Conservation (phyloP, 2,888 invertebrate species). For the Abrostola tripartita region DNA sequence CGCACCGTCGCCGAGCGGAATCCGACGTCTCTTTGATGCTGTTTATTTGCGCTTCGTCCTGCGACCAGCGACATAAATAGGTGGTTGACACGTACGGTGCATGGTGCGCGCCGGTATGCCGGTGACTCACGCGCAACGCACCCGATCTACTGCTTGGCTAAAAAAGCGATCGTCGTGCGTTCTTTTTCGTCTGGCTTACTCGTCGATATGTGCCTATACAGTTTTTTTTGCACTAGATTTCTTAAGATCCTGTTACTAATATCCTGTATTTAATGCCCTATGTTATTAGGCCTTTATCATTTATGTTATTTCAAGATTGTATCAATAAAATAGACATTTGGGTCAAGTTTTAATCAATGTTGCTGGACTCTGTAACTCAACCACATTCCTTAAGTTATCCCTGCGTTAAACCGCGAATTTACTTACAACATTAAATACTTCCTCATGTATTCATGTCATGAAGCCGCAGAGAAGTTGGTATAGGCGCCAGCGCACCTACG, state of each 20-base stretch:
- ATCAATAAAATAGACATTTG: slow-evolving; percentile 31
- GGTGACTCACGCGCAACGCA: slow-evolving; percentile 79
- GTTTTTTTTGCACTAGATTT: slow-evolving; percentile 65
- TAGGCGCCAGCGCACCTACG: slow-evolving; percentile 79
- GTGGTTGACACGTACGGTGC: slow-evolving; percentile 84
- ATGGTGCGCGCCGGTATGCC: slow-evolving; percentile 81
- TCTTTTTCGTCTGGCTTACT: slow-evolving; percentile 71
- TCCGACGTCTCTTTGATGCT: slow-evolving; percentile 86
- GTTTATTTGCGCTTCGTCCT: slow-evolving; percentile 87
- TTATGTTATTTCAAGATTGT: slow-evolving; percentile 8
- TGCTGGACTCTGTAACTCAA: slow-evolving; percentile 40
- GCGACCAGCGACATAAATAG: slow-evolving; percentile 87
- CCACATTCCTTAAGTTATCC: slow-evolving; percentile 56
- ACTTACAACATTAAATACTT: slow-evolving; percentile 61
- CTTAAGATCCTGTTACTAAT: slow-evolving; percentile 34
- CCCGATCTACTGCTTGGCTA: slow-evolving; percentile 68
- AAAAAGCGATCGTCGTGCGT: slow-evolving; percentile 72
- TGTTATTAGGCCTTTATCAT: slow-evolving; percentile 1
- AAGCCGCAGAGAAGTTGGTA: slow-evolving; percentile 71
- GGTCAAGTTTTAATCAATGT: slow-evolving; percentile 38
- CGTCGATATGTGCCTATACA: slow-evolving; percentile 43
- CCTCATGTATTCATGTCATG: slow-evolving; percentile 70
- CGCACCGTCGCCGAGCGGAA: slow-evolving; percentile 74
- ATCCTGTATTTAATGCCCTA: slow-evolving; percentile 10
- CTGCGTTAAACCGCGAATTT: slow-evolving; percentile 51